Evolutionary conservation across 2,888 invertebrate genomes (phyloP).

Genomic region (Drosophila mimica): DNA sequence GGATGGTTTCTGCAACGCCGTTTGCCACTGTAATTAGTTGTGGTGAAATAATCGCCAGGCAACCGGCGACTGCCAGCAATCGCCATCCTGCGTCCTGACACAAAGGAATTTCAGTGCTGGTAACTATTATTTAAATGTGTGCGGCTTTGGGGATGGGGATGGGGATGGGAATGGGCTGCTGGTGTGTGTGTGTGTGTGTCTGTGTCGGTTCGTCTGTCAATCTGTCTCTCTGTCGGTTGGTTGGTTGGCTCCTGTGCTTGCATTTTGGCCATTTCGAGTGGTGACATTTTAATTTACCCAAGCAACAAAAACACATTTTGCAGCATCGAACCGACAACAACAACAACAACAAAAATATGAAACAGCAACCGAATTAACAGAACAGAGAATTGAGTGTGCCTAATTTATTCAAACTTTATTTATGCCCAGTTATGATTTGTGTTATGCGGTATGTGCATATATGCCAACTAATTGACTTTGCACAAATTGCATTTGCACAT

Average conservation of each 20-base stretch:
- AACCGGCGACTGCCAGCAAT: constrained; percentile 50
- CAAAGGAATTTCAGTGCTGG: constrained; percentile 52
- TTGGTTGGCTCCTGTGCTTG: constrained; percentile 33
- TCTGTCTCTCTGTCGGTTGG: constrained; percentile 1
- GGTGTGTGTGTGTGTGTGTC: constrained; percentile 17
- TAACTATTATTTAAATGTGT: constrained; percentile 54
- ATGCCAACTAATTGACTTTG: constrained; percentile 50
- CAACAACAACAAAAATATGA: constrained; percentile 10
- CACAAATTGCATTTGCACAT: constrained; percentile 50
- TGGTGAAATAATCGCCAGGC: constrained; percentile 77
- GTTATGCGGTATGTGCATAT: constrained; percentile 35
- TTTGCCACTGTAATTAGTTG: constrained; percentile 79
- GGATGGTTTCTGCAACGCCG: constrained; percentile 25
- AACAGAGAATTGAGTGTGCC: constrained; percentile 31
- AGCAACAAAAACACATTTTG: constrained; percentile 77
- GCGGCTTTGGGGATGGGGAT: constrained; percentile 7
- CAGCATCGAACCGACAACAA: constrained; percentile 54
- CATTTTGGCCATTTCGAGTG: constrained; percentile 67
- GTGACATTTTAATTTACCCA: constrained; percentile 78
- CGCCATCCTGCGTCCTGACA: constrained; percentile 5
- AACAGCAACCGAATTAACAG: constrained; percentile 10
- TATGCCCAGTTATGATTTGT: constrained; percentile 75
- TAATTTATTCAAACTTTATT: constrained; percentile 76
- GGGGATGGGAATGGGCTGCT: background rate
- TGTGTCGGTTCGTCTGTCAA: constrained; percentile 8